These are phyloP conservation scores for Pseudorectes ferrugineus DNA, from an alignment of 2,113 vertebrate species.

Conservation along the genomic window DNA sequence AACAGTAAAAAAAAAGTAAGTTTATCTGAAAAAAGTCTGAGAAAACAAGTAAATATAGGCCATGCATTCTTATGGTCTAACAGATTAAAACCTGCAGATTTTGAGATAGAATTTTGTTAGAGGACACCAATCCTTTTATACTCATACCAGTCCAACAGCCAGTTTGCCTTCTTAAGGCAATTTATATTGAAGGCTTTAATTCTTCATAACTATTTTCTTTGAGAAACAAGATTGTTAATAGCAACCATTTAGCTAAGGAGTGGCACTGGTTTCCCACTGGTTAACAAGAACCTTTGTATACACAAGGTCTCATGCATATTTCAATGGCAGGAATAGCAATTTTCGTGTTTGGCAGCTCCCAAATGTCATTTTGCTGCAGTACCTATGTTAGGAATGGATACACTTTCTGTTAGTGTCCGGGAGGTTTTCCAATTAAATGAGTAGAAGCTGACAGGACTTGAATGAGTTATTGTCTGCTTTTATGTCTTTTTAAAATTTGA, in stretches of 20 bases:
- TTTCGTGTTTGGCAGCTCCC: slow-evolving; percentile 1
- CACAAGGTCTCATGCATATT: background rate
- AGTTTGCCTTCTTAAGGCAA: background rate
- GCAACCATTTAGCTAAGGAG: background rate
- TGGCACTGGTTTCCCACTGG: background rate
- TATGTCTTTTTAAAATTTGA: background rate
- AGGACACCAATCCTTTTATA: background rate
- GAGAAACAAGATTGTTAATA: background rate
- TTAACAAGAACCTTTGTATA: background rate
- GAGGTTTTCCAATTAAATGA: slow-evolving; percentile 32
- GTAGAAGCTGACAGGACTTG: background rate
- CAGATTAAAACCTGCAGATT: background rate
- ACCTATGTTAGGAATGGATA: background rate
- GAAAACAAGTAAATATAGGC: background rate
- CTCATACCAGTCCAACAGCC: background rate
- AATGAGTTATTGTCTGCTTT: background rate
- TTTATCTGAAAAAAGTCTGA: background rate
- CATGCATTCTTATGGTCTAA: background rate
- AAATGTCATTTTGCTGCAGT: background rate
- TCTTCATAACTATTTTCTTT: background rate
- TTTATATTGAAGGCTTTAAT: background rate
- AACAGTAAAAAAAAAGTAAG: background rate
- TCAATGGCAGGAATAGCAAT: background rate
- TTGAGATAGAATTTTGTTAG: background rate
- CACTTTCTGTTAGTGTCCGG: background rate